phyloP scores from a whole-genome alignment of 2,888 invertebrate genomes.

The Vandiemenella viatica region DNA sequence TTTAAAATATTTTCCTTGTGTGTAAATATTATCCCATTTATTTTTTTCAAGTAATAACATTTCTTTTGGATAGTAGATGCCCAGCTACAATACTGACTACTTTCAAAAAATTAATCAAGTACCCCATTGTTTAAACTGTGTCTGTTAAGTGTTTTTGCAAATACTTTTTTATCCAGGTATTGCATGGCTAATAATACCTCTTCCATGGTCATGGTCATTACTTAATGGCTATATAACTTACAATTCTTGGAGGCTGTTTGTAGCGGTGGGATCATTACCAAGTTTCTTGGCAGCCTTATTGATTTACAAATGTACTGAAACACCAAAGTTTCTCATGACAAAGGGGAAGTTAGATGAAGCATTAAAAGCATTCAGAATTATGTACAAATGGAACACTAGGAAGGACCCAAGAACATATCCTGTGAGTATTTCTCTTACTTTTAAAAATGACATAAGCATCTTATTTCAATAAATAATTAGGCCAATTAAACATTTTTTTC shows the following conservation, averaged over 20 bases:
- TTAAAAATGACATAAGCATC: too few relatives aligned
- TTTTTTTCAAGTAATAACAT: too few relatives aligned
- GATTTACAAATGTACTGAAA: conserved; percentile 49
- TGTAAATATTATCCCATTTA: too few relatives aligned
- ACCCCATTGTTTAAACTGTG: too few relatives aligned
- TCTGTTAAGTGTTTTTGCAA: too few relatives aligned
- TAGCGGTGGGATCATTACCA: conserved; percentile 39
- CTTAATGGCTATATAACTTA: conserved; percentile 23
- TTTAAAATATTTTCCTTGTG: too few relatives aligned
- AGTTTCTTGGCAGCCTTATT: conserved; percentile 48
- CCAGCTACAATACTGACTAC: too few relatives aligned
- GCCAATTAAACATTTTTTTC: too few relatives aligned
- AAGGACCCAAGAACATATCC: conserved; percentile 45
- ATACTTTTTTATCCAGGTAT: conserved; percentile 54
- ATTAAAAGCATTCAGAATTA: conserved; percentile 41
- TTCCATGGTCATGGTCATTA: conserved; percentile 35
- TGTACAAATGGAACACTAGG: conserved; percentile 51
- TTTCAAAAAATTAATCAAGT: too few relatives aligned
- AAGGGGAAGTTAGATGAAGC: conserved; percentile 50
- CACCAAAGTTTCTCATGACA: conserved; percentile 63
- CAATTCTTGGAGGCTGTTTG: conserved; percentile 36
- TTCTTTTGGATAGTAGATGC: too few relatives aligned
- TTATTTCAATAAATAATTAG: too few relatives aligned
- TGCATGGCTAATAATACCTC: conserved; percentile 57
- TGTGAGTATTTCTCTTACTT: too few relatives aligned